Percentiles rank a stretch among this genome's conserved stretches.
Conservation (phyloP, 2,113 vertebrate species). For the Cyphomyrus plagiostoma region DNA sequence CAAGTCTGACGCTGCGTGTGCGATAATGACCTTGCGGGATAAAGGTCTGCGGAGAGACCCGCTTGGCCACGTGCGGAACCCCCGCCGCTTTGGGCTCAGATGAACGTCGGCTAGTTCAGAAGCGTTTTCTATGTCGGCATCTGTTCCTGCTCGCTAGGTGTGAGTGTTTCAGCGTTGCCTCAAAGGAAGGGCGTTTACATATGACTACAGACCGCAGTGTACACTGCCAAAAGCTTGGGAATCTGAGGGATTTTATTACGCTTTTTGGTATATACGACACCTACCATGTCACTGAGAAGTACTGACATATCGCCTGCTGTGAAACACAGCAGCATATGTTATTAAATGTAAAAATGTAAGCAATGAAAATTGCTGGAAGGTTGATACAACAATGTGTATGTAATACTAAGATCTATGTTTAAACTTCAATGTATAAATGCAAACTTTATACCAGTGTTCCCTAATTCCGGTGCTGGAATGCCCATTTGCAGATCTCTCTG, state of each 20-base stretch:
- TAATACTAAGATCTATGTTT: background rate
- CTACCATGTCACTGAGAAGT: background rate
- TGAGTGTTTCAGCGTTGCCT: background rate
- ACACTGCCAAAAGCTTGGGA: background rate
- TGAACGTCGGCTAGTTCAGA: background rate
- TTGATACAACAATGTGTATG: background rate
- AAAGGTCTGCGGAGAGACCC: background rate
- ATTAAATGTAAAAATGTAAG: constrained; percentile 13
- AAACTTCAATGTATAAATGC: background rate
- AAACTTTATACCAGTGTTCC: background rate
- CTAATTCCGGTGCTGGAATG: background rate
- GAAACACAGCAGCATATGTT: background rate
- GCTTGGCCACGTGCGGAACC: background rate
- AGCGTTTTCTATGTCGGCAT: background rate
- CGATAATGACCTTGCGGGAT: background rate
- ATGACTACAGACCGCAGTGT: background rate
- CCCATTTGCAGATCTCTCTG: background rate
- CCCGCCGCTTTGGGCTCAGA: background rate
- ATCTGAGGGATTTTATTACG: background rate
- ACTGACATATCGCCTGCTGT: background rate
- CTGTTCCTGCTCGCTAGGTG: background rate
- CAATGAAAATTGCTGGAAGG: background rate
- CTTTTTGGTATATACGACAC: background rate
- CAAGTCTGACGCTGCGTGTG: background rate
- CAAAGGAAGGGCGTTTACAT: background rate